Conservation (phyloP, 2,797 vertebrate genomes). For the Xiphorhynchus erythropygius region DNA sequence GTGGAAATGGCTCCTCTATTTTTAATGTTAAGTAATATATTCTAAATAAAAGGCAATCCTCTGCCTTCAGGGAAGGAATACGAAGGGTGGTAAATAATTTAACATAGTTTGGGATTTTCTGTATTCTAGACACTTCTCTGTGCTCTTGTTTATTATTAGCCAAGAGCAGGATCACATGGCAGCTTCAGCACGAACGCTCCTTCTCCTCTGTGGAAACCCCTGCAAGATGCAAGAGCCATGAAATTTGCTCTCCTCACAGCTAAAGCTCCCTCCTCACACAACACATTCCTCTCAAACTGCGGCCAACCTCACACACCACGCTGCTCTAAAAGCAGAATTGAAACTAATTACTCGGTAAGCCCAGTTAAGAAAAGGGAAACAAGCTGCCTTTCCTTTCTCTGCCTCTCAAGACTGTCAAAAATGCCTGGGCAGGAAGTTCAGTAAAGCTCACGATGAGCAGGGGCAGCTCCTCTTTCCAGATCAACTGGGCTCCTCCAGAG, state of each 20-base stretch:
- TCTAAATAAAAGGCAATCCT: not conserved
- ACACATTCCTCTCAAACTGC: not conserved
- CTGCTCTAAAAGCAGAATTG: not conserved
- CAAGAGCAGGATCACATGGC: not conserved
- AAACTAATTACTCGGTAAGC: constrained; percentile 20
- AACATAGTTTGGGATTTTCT: not conserved
- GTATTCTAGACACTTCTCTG: not conserved
- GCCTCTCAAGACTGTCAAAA: not conserved
- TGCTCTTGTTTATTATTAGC: not conserved
- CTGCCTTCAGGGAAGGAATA: not conserved
- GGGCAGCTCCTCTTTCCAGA: constrained; percentile 14
- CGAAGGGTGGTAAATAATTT: not conserved
- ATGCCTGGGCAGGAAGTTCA: constrained; percentile 33
- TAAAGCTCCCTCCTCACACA: not conserved
- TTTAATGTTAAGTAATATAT: not conserved
- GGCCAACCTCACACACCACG: not conserved
- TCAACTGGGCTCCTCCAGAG: not conserved
- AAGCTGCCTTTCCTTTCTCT: not conserved
- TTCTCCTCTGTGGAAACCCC: not conserved
- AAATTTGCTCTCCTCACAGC: not conserved
- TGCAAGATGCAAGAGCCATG: not conserved
- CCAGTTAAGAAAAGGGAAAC: constrained; percentile 21
- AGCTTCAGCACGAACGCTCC: not conserved
- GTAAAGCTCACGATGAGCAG: constrained; percentile 4
- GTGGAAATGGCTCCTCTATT: not conserved